These are phyloP conservation scores for Liodrosophila aerea DNA, from an alignment of 2,888 invertebrate species.

Conservation along the genomic window DNA sequence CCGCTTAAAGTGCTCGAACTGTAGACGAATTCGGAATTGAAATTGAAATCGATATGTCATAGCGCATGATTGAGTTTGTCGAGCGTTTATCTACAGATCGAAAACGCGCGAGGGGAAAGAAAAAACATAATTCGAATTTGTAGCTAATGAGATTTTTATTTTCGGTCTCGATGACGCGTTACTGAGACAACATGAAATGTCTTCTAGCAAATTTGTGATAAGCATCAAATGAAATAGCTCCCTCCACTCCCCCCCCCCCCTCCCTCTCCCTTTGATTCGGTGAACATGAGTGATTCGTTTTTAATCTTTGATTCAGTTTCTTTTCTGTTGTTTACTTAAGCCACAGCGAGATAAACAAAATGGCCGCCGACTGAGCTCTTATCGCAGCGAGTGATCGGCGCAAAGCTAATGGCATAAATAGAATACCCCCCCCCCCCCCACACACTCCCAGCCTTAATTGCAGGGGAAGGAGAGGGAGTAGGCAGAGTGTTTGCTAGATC, in stretches of 20 bases:
- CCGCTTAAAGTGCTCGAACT: conserved; percentile 65
- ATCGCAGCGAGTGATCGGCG: conserved; percentile 63
- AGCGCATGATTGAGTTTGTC: conserved; percentile 57
- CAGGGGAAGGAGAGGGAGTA: conserved; percentile 32
- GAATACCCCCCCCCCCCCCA: conserved; percentile 35
- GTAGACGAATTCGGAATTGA: conserved; percentile 8
- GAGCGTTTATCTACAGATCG: too few relatives aligned
- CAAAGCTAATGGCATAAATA: conserved; percentile 77
- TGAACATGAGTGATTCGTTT: conserved; percentile 74
- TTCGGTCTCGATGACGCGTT: conserved; percentile 49
- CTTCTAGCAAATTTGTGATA: conserved; percentile 40
- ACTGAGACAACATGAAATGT: conserved; percentile 1
- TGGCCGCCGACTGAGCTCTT: conserved; percentile 37
- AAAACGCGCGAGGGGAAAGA: conserved; percentile 27
- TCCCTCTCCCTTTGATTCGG: conserved; percentile 32
- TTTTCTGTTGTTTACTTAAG: conserved; percentile 14
- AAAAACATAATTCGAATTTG: conserved; percentile 52
- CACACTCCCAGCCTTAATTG: conserved; percentile 60
- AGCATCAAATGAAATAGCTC: conserved; percentile 33
- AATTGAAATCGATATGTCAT: conserved; percentile 20
- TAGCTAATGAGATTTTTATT: conserved; percentile 59
- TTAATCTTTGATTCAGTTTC: conserved; percentile 70
- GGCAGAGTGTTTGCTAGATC: conserved; percentile 53
- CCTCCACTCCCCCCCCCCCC: not conserved
- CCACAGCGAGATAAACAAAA: conserved; percentile 48